phyloP scores from a whole-genome alignment of 2,888 invertebrate genomes.

The Entomobrya multifasciata region DNA sequence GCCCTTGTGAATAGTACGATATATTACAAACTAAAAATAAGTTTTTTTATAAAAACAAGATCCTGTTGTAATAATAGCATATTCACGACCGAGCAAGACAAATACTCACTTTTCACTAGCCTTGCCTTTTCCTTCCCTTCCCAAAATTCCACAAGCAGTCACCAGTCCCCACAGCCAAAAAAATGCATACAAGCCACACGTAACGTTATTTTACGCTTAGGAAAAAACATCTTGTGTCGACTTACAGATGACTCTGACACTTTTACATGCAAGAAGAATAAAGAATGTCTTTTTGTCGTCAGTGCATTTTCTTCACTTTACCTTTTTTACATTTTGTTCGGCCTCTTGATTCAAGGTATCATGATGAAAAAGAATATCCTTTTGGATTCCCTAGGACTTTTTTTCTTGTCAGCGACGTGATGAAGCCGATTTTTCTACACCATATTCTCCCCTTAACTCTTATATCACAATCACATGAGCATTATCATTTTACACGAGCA shows the following conservation, averaged over 20 bases:
- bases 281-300: slow-evolving; percentile 39
- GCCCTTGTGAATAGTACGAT: neutral
- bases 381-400: slow-evolving; percentile 12
- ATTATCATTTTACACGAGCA: slow-evolving; percentile 13
- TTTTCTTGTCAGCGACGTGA: slow-evolving; percentile 44
- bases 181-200: neutral
- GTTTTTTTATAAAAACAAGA: too few relatives aligned
- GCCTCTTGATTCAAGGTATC: neutral
- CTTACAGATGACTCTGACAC: slow-evolving; percentile 34
- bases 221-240: neutral
- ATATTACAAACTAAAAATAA: neutral
- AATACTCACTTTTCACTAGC: neutral
- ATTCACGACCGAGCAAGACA: too few relatives aligned
- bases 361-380: slow-evolving; percentile 38
- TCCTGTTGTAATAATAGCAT: too few relatives aligned
- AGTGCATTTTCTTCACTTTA: neutral
- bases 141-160: slow-evolving; percentile 6
- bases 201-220: too few relatives aligned
- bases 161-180: too few relatives aligned
- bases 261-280: slow-evolving; percentile 17
- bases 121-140: neutral
- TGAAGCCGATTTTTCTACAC: slow-evolving; percentile 17
- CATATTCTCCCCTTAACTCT: neutral
- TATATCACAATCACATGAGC: neutral
- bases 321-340: neutral